Evolutionary conservation across 2,113 vertebrate genomes (phyloP), one percentile per base, ranked within the genome.

Genomic region (Pao palembangensis): DNA sequence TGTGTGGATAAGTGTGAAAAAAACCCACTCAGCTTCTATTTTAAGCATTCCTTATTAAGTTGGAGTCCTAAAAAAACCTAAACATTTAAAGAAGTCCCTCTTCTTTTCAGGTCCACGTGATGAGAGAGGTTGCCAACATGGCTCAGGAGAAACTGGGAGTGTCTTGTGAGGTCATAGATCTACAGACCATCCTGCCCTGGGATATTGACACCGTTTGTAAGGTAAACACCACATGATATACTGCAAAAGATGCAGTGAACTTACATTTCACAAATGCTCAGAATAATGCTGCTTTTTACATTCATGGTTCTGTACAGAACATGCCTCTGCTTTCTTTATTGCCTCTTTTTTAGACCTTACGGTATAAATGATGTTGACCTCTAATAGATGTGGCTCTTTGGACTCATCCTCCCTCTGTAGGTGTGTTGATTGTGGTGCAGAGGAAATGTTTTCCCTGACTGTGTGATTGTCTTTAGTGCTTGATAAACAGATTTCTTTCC

Each of bases 141-240:
- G 96, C 95, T 71, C 94, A 94, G 72, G 96, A 99, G 80, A 98
- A 98, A 63, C 93, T 99, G 55, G 97, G 96, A 15, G 92, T 99
- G 13, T 99, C 97, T 23, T 99, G 96, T 73, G 97, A 99, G 87
- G 69, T 99, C 74, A 96, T 99, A 44, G 96, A 99, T 75, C 86
- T 99, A 19, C 94, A 91, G 79, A 99, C 96, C 10, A 96, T 99
- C 81, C 76, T 97, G 61, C 97, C 97, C 28, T 99, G 97, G 97
- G 97, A 99, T 82, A 48, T 73, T 25, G 97, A 98, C 55, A 96
- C 97, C 0, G 43, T 99, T 80, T 98, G 96, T 76, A 98, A 98
- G 93, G 97, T 98, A 90, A 90, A 14, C 28, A 18, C 46, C 28
- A 8, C 19, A 20, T 8, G 15, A 8, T 16, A 1, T 6, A 48